Evolutionary conservation across 2,797 vertebrate species (phyloP).

Genomic region (Darevskia nairensis): DNA sequence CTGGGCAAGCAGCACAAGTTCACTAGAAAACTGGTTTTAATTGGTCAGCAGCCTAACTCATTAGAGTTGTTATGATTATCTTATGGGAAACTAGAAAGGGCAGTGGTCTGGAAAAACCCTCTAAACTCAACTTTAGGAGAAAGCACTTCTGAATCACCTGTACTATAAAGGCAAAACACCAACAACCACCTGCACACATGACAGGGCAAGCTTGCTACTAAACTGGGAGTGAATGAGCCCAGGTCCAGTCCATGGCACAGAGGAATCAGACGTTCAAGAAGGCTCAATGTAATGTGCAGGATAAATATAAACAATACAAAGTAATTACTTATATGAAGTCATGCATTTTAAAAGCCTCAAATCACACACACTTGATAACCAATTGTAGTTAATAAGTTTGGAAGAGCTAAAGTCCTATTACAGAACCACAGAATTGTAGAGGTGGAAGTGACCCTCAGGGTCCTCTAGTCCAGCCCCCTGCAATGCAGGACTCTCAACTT

Average conservation of each 20-base stretch:
- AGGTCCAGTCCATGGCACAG: background rate
- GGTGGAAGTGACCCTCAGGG: too few relatives aligned
- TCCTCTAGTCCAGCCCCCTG: too few relatives aligned
- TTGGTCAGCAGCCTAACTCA: background rate
- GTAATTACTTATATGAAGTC: background rate
- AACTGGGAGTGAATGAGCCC: background rate
- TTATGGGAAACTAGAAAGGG: background rate
- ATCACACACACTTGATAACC: too few relatives aligned
- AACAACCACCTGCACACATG: background rate
- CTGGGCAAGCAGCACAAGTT: too few relatives aligned
- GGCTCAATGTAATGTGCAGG: background rate
- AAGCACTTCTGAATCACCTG: background rate
- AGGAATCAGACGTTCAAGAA: background rate
- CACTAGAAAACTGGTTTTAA: background rate
- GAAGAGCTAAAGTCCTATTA: background rate
- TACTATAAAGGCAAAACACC: background rate
- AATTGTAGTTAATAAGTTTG: background rate
- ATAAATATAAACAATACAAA: constrained; percentile 3
- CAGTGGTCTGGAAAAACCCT: background rate
- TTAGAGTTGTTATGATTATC: background rate
- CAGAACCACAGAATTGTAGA: too few relatives aligned
- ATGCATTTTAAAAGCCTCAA: background rate
- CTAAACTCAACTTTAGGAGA: background rate
- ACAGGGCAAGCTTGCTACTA: background rate
- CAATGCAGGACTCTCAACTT: too few relatives aligned